Percentiles rank a stretch among this genome's conserved stretches.
Conservation (phyloP, 2,113 vertebrate species). For the Corapipo altera region DNA sequence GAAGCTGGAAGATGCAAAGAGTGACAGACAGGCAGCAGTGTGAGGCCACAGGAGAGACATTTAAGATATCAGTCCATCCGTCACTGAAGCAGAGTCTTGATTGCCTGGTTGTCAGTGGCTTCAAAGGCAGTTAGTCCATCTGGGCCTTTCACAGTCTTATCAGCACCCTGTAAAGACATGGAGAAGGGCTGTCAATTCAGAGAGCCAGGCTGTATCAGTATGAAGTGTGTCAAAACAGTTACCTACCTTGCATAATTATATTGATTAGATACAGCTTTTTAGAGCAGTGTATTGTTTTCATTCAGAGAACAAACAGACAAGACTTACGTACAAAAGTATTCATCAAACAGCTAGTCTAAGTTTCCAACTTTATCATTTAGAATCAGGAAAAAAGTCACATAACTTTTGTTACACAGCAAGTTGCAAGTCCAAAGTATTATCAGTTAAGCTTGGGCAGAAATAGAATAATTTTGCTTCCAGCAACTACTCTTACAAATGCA, state of each 20-base stretch:
- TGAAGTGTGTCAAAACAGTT: background rate
- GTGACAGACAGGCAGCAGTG: conserved; percentile 86
- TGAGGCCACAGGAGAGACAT: conserved; percentile 82
- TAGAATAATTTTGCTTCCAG: background rate
- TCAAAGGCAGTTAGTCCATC: conserved; percentile 86
- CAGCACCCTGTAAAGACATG: conserved; percentile 85
- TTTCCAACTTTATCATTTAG: background rate
- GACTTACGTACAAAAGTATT: background rate
- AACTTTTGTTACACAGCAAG: background rate
- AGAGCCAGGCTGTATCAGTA: background rate
- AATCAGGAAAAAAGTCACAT: background rate
- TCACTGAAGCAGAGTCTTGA: conserved; percentile 94
- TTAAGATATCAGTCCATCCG: conserved; percentile 77
- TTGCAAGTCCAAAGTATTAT: background rate
- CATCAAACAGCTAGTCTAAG: background rate
- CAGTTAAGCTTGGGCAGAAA: background rate
- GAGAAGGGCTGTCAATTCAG: conserved; percentile 7
- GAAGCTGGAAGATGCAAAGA: conserved; percentile 80
- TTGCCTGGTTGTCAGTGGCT: conserved; percentile 83
- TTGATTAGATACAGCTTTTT: background rate
- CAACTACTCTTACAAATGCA: background rate
- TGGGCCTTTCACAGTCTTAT: conserved; percentile 87
- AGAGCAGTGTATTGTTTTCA: background rate
- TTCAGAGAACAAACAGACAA: background rate
- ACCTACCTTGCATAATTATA: background rate